These are phyloP conservation scores for Globodera ellingtonae DNA, from an alignment of 1,140 invertebrate species.

Conservation along the genomic window DNA sequence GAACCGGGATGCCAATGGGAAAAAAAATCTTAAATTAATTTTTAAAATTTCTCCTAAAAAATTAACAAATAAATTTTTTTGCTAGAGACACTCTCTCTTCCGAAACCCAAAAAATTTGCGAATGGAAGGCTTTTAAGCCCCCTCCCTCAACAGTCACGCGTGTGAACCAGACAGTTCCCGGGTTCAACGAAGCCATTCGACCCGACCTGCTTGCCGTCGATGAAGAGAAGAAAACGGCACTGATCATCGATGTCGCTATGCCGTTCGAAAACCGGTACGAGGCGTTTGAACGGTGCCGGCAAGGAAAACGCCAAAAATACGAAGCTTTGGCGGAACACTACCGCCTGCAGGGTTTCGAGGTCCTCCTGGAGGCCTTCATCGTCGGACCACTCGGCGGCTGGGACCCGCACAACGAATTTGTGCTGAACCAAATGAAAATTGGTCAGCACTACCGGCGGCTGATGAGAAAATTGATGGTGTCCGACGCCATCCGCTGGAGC, in stretches of 20 bases:
- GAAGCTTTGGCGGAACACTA: not conserved
- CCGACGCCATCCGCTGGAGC: not conserved
- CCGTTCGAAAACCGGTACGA: slow-evolving; percentile 30
- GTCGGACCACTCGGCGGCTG: slow-evolving; percentile 23
- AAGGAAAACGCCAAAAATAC: slow-evolving; percentile 13
- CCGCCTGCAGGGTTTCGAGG: not conserved
- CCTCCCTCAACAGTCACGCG: not conserved
- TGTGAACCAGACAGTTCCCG: not conserved
- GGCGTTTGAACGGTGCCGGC: slow-evolving; percentile 15
- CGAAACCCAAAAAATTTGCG: too few relatives aligned
- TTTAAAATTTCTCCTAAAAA: too few relatives aligned
- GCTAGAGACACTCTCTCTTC: too few relatives aligned
- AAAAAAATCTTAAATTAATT: too few relatives aligned
- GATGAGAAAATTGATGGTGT: slow-evolving; percentile 29
- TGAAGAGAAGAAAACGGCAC: not conserved
- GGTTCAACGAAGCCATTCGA: not conserved
- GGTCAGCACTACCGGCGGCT: slow-evolving; percentile 21
- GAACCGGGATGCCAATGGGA: too few relatives aligned
- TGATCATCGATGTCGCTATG: slow-evolving; percentile 26
- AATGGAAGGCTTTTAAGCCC: not conserved
- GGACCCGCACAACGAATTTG: slow-evolving; percentile 18
- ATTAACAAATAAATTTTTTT: too few relatives aligned
- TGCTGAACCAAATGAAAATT: slow-evolving; percentile 7
- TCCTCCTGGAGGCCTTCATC: slow-evolving; percentile 25
- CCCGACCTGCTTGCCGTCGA: not conserved